Conservation (phyloP, 2,888 invertebrate genomes). For the Agrypnus murinus region DNA sequence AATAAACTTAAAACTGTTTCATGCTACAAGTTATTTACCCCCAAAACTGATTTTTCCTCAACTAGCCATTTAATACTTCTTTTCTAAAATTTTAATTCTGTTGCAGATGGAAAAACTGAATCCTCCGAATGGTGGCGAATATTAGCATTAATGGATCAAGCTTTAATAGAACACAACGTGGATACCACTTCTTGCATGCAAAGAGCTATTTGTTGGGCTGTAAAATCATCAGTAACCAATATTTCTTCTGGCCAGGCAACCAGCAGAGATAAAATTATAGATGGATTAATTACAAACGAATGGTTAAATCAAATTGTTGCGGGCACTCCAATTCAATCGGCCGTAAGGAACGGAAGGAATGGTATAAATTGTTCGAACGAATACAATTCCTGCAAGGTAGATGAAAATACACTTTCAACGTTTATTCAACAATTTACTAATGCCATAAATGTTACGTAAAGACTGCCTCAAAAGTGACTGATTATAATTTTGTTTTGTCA, state of each 20-base stretch:
- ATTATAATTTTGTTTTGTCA: neutral
- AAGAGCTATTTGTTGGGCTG: constrained; percentile 74
- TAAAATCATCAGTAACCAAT: constrained; percentile 69
- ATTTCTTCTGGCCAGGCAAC: constrained; percentile 68
- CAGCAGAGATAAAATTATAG: constrained; percentile 71
- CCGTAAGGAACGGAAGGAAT: constrained; percentile 71
- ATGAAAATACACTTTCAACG: constrained; percentile 51
- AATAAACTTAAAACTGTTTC: no score
- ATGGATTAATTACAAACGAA: constrained; percentile 71
- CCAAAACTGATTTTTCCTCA: no score
- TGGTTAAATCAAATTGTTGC: constrained; percentile 69
- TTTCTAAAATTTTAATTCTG: constrained; percentile 36
- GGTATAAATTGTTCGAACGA: constrained; percentile 69
- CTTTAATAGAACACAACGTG: constrained; percentile 75
- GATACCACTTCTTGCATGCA: constrained; percentile 78
- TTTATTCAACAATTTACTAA: constrained; percentile 42
- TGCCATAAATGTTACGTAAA: constrained; percentile 45
- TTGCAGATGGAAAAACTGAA: constrained; percentile 49
- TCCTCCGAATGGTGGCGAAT: constrained; percentile 55
- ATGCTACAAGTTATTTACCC: no score
- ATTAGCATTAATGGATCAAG: constrained; percentile 73
- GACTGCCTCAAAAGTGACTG: constrained; percentile 5
- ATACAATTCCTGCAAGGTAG: constrained; percentile 71
- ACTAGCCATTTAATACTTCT: neutral
- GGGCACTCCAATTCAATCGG: constrained; percentile 74